Conservation (phyloP, 2,888 invertebrate species). For the Nephrotoma flavescens region DNA sequence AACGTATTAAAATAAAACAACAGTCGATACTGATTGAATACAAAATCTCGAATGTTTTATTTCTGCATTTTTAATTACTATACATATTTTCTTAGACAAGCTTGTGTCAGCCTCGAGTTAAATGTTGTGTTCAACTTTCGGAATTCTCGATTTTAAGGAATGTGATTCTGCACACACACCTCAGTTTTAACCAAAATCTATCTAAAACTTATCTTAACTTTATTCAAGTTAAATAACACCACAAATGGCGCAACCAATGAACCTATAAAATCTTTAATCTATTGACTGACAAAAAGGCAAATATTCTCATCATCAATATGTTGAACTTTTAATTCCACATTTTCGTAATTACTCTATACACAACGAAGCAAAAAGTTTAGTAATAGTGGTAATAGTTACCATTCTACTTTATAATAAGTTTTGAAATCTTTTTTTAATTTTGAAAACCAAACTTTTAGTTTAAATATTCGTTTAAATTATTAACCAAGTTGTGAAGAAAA, state of each 20-base stretch:
- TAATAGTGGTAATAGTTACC: background rate
- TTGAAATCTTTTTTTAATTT: background rate
- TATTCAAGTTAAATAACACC: too few species aligned
- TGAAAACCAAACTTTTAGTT: background rate
- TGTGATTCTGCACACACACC: too few species aligned
- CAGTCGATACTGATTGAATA: too few species aligned
- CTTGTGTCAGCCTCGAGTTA: too few species aligned
- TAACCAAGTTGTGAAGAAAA: background rate
- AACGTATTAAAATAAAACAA: too few species aligned
- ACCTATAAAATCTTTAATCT: background rate
- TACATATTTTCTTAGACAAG: too few species aligned
- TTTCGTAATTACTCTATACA: background rate
- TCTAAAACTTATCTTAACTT: too few species aligned
- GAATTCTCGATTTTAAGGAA: too few species aligned
- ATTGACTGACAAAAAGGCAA: background rate
- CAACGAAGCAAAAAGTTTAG: background rate
- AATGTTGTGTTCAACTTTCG: too few species aligned
- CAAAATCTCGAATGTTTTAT: too few species aligned
- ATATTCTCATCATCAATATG: background rate
- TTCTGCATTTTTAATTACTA: too few species aligned
- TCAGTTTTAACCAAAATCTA: too few species aligned
- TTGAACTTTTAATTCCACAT: background rate
- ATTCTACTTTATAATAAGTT: background rate
- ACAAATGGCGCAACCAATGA: background rate
- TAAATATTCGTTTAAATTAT: background rate